phyloP scores from a whole-genome alignment of 37 sponge, comb jelly and placozoan species.

The Diacarnus erythraeanus region DNA sequence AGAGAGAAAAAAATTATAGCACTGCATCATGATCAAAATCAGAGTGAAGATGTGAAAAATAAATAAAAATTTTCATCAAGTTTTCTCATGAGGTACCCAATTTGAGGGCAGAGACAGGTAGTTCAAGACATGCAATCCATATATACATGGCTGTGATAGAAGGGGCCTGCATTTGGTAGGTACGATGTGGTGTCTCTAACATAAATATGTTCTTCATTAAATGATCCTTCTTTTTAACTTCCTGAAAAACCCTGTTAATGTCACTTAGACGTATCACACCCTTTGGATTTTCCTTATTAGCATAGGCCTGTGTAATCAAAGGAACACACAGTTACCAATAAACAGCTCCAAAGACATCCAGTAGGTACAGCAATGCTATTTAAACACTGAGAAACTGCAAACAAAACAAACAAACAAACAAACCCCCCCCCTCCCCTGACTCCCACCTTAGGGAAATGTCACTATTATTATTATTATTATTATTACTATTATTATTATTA shows the following conservation, averaged over 20 bases:
- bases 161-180: conserved; percentile 67
- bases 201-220: conserved; percentile 61
- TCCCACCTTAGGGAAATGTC: too few relatives aligned
- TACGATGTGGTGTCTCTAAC: conserved; percentile 54
- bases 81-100: background rate
- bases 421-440: too few relatives aligned
- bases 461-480: too few relatives aligned
- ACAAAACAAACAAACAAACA: too few relatives aligned
- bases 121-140: conserved; percentile 67
- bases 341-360: background rate
- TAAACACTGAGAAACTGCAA: too few relatives aligned
- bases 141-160: conserved; percentile 56
- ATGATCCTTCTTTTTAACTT: conserved; percentile 47
- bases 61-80: background rate
- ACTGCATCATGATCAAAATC: background rate
- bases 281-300: conserved; percentile 41
- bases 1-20: background rate
- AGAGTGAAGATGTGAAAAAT: background rate
- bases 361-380: too few relatives aligned
- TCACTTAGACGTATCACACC: conserved; percentile 71
- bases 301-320: conserved; percentile 36
- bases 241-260: conserved; percentile 52
- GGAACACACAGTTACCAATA: background rate
- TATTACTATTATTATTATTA: too few relatives aligned
- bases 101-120: conserved; percentile 25